phyloP scores from a whole-genome alignment of 2,888 invertebrate species.

The Flabesymbios commensalis region DNA sequence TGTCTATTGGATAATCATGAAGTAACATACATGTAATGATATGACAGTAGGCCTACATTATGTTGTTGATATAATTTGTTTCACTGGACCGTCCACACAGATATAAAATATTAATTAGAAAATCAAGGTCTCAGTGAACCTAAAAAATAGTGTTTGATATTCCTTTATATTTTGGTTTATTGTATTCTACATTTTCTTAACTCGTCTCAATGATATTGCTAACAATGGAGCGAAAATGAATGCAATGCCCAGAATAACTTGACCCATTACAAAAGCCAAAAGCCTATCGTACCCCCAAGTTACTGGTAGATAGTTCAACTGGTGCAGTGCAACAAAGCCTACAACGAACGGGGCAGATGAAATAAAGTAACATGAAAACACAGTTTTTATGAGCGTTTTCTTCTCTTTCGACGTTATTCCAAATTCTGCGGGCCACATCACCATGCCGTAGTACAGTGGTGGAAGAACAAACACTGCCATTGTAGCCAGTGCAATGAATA shows the following conservation, averaged over 20 bases:
- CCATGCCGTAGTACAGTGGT: slow-evolving; percentile 12
- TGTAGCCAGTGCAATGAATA: slow-evolving; percentile 14
- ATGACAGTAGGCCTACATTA: too few relatives aligned
- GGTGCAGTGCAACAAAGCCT: background rate
- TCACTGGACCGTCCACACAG: too few relatives aligned
- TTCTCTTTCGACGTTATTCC: background rate
- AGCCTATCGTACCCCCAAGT: slow-evolving; percentile 14
- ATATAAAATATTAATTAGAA: too few relatives aligned
- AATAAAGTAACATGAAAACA: background rate
- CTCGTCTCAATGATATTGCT: background rate
- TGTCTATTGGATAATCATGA: too few relatives aligned
- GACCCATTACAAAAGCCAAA: slow-evolving; percentile 16
- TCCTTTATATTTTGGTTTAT: too few relatives aligned
- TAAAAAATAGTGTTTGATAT: too few relatives aligned
- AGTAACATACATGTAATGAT: too few relatives aligned
- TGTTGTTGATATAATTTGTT: too few relatives aligned
- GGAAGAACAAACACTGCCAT: slow-evolving; percentile 19
- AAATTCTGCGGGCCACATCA: slow-evolving; percentile 15
- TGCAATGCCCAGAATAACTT: slow-evolving; percentile 6
- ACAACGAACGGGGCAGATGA: background rate
- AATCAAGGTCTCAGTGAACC: too few relatives aligned
- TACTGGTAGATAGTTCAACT: background rate
- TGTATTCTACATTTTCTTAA: background rate
- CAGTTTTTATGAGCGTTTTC: background rate
- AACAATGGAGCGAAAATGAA: slow-evolving; percentile 2